Base-by-base conservation (phyloP, 2,888 invertebrate species). In the Stomorhina lunata region DNA sequence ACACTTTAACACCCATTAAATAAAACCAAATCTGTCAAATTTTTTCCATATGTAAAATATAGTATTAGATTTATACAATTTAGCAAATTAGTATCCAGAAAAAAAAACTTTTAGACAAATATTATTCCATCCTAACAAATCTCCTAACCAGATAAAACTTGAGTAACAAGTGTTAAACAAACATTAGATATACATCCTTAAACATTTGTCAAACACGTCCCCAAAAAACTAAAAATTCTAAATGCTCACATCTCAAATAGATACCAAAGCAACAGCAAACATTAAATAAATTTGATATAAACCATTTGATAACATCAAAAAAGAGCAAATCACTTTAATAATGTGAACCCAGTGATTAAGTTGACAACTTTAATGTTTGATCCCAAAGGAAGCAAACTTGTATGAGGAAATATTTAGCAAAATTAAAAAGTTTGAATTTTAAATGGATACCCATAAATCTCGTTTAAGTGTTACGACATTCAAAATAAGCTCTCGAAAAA, bases 141-240 rank as follows among this genome's bases (percentile, higher is more conserved):
- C 29, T n/a, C 53, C 75, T 75, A 55, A 57, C 55, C 55, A 53
- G 22, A 32, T 55, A 75, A 45, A 57, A 20, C n/a, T n/a, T n/a
- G n/a, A n/a, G n/a, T n/a, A 57, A 63, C 73, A 75, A 65, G 55
- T 65, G 48, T 65, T 65, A 55, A 63, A 55, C 29, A 75, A 29
- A 75, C n/a, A n/a, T n/a, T 22, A 45, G 25, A 63, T 27, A 27
- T 9, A 61, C 25, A 40, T 25, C 3, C 37, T n/a, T 20, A 27
- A 9, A 22, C 22, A 25, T 48, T 25, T 48, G 2, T n/a, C 10
- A 53, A 50, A 20, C 37, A 53, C 50, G 22, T 34, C 48, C 50
- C 22, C 10, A 50, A 32, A 40, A n/a, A n/a, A 22, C 25, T 7
- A 66, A 43, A 66, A 27, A 63, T 27, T 40, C 15, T 43, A 15